A percentile compares a stretch with the other conserved stretches of the same genome.
These are phyloP conservation scores for Triops longicaudatus DNA, from an alignment of 1,140 invertebrate species.

Conservation along the genomic window DNA sequence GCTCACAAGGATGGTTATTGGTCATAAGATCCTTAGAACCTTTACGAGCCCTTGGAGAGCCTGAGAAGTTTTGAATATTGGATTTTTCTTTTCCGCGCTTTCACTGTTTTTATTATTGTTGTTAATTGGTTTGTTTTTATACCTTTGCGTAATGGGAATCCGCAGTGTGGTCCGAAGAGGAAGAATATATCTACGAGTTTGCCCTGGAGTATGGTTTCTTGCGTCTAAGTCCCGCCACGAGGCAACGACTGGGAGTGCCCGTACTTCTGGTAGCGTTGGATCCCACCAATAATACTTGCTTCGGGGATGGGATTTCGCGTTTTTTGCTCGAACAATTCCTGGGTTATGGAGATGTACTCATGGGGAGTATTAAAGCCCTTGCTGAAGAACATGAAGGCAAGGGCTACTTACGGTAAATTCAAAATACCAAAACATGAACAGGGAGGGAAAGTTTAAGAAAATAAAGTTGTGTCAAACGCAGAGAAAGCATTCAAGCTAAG, in stretches of 20 bases:
- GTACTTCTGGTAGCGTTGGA: slow-evolving; percentile 87
- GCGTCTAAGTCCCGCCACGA: slow-evolving; percentile 70
- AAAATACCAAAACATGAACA: background rate
- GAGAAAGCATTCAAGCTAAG: no score
- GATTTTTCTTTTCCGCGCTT: no score
- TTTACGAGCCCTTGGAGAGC: slow-evolving; percentile 34
- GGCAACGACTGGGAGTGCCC: slow-evolving; percentile 79
- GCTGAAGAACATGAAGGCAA: slow-evolving; percentile 95
- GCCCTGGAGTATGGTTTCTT: slow-evolving; percentile 94
- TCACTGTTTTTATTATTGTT: background rate
- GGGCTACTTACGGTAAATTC: slow-evolving; percentile 68
- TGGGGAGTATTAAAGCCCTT: slow-evolving; percentile 89
- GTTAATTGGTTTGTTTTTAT: slow-evolving; percentile 26
- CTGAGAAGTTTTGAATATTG: background rate
- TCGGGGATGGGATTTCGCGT: slow-evolving; percentile 83
- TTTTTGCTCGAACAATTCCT: slow-evolving; percentile 85
- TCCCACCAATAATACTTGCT: slow-evolving; percentile 78
- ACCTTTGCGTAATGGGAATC: slow-evolving; percentile 29
- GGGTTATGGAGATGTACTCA: slow-evolving; percentile 92
- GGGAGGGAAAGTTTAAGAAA: no score
- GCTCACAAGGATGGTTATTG: slow-evolving; percentile 37
- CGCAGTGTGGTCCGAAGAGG: slow-evolving; percentile 62
- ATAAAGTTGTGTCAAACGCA: no score
- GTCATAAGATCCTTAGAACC: slow-evolving; percentile 41
- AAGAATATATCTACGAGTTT: slow-evolving; percentile 96